phyloP scores from a whole-genome alignment of 2,888 invertebrate genomes.

The Chrysotoxum bicinctum region DNA sequence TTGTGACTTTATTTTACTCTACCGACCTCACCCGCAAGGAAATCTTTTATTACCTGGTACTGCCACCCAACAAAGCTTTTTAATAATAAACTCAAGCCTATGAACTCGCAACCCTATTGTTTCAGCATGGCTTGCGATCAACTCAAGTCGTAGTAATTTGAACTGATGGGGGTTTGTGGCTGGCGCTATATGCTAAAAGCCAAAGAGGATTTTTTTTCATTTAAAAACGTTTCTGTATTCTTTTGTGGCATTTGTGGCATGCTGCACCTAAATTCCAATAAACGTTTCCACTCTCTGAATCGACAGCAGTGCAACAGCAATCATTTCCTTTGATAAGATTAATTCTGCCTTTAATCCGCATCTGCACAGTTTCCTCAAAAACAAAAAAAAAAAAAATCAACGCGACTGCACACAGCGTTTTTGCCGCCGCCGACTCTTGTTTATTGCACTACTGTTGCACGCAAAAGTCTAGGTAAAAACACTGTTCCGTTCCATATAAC shows the following conservation, averaged over 20 bases:
- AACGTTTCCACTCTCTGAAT: constrained; percentile 21
- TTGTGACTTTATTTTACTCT: too few species aligned
- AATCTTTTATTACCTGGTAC: not conserved
- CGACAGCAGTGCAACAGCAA: constrained; percentile 22
- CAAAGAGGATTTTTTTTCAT: constrained; percentile 5
- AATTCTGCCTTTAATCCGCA: constrained; percentile 47
- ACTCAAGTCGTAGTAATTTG: constrained; percentile 8
- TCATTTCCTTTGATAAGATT: constrained; percentile 58
- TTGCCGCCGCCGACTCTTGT: constrained; percentile 3
- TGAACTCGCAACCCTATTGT: not conserved
- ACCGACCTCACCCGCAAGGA: not conserved
- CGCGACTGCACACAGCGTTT: constrained; percentile 26
- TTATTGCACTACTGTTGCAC: constrained; percentile 17
- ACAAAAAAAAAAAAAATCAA: constrained; percentile 47
- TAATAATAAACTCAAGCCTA: not conserved
- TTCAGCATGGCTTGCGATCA: constrained; percentile 14
- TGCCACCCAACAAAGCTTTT: not conserved
- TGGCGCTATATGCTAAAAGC: not conserved
- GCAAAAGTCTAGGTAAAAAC: not conserved
- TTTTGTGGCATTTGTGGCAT: constrained; percentile 21
- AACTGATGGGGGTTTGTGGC: not conserved
- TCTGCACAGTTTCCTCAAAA: constrained; percentile 20
- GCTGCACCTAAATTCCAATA: constrained; percentile 47
- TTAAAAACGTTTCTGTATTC: not conserved
- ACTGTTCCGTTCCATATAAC: not conserved